A percentile compares a stretch with the other conserved stretches of the same genome.
phyloP scores from a whole-genome alignment of 2,888 invertebrate genomes.

The Agrotis clavis region DNA sequence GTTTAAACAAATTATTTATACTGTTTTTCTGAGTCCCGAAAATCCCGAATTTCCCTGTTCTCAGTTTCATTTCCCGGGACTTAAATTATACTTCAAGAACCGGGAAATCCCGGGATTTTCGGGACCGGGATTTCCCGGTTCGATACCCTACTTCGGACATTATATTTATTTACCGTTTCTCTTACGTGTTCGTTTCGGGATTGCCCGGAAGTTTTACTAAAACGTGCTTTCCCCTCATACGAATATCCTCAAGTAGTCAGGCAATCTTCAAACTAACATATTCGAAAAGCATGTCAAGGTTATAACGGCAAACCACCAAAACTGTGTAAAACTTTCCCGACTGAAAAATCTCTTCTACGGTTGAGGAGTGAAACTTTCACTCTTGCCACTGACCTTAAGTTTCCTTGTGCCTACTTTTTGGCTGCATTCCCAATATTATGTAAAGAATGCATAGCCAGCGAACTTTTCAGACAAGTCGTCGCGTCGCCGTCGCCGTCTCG shows the following conservation, averaged over 20 bases:
- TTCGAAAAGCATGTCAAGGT: not conserved
- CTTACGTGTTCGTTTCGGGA: not conserved
- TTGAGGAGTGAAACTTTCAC: not conserved
- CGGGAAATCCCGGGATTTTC: too few relatives aligned
- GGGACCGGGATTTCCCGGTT: too few relatives aligned
- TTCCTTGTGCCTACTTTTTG: slow-evolving; percentile 34
- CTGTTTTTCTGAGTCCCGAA: too few relatives aligned
- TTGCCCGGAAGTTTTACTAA: not conserved
- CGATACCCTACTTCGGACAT: too few relatives aligned
- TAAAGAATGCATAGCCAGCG: slow-evolving; percentile 35
- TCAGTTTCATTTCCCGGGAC: too few relatives aligned
- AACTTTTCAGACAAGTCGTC: slow-evolving; percentile 29
- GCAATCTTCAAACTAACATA: too few relatives aligned
- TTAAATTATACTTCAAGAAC: too few relatives aligned
- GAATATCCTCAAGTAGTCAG: not conserved
- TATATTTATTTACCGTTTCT: not conserved
- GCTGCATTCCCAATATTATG: slow-evolving; percentile 43
- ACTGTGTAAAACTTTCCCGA: not conserved
- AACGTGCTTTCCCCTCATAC: not conserved
- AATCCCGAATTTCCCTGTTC: too few relatives aligned
- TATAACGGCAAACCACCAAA: not conserved
- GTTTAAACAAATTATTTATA: too few relatives aligned
- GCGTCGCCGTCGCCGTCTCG: not conserved
- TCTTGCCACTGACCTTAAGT: slow-evolving; percentile 29
- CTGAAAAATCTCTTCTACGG: not conserved